Conservation (phyloP, 2,888 invertebrate genomes). For the Heliconius charithonia region DNA sequence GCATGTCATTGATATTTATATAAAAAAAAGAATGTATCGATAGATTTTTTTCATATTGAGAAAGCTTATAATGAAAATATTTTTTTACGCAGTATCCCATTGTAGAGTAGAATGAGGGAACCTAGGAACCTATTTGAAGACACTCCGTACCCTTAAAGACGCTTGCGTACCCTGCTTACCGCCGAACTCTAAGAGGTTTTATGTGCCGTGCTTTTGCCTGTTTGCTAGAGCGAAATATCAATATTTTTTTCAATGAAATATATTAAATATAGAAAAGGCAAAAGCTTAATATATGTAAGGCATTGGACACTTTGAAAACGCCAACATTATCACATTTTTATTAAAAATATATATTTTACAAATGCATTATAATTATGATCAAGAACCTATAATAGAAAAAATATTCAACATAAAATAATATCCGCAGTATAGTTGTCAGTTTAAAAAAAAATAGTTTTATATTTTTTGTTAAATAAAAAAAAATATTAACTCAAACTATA, state of each 20-base stretch:
- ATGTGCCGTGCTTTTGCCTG: no score
- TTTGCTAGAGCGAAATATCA: no score
- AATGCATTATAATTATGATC: background rate
- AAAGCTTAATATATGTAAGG: background rate
- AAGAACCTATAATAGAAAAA: background rate
- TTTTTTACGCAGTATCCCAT: no score
- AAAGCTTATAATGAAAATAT: background rate
- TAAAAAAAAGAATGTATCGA: no score
- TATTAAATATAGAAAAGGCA: no score
- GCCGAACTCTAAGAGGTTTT: no score
- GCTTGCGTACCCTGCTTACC: no score
- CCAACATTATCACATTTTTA: background rate
- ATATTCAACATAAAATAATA: background rate
- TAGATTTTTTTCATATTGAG: background rate
- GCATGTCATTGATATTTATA: no score
- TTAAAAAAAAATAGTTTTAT: background rate
- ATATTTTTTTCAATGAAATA: no score
- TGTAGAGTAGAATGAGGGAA: no score
- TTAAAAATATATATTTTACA: background rate
- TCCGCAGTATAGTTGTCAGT: background rate
- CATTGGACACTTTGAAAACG: background rate
- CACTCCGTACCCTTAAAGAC: no score
- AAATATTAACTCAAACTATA: background rate
- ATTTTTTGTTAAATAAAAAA: background rate
- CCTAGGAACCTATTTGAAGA: no score